Base-by-base conservation (phyloP, 2,888 invertebrate genomes). In the Gastrophysa polygoni region DNA sequence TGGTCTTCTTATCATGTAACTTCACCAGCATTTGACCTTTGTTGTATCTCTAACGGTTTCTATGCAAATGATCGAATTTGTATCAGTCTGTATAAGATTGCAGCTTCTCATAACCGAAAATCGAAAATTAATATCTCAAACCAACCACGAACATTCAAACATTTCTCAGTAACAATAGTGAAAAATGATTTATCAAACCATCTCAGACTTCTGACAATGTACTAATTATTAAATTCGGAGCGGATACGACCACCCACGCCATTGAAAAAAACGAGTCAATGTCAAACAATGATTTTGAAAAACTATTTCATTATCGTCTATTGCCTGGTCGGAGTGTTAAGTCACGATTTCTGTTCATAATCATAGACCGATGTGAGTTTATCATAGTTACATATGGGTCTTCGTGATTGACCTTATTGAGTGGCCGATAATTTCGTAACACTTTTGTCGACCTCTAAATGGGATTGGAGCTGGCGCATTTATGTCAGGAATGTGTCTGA, bases 401-500 rank as follows among this genome's bases (percentile, higher is more conserved):
- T 54, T 54, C 54, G 43, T 44, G 54, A 43, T 54, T 54, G 43
- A 54, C 54, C 54, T 54, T 54, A 54, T 54, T 54, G 28, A 20
- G 54, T 24, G 44, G 43, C 43, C 21, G 44, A 43, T 17, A n/a
- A 43, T 54, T 43, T 54, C 54, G 54, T 24, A 54, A 54, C 17
- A 54, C 17, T 43, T 54, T 10, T 28, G 14, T 14, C 24, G 54
- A 44, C 54, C 54, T 54, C 54, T 24, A 28, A 54, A 20, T 38
- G 24, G 11, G 18, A 20, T 43, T 54, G 54, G n/a, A 38, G 24
- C 24, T 24, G 24, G 24, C n/a, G 2, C 32, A 24, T 24, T 24
- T 5, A 24, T 32, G 32, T 2, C 38, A 14, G 38, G 38, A 38
- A 38, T 38, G 38, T 11, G 38, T 14, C 38, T 38, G 1, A 38